Evolutionary conservation across 1,140 invertebrate species (phyloP).

Genomic region (Saccostrea echinata): DNA sequence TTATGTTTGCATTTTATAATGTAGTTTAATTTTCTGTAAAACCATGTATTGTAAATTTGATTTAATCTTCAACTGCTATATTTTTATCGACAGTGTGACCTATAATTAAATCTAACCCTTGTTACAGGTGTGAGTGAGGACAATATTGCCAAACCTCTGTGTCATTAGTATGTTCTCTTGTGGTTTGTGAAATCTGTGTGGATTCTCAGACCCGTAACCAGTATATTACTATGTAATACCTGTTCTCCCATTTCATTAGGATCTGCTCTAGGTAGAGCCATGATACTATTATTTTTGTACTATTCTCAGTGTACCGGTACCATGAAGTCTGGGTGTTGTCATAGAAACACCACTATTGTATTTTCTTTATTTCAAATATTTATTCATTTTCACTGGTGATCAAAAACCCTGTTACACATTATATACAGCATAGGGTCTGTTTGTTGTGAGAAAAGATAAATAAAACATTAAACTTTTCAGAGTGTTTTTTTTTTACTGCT

Average conservation of each 20-base stretch:
- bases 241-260: neutral
- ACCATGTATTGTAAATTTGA: no score
- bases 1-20: no score
- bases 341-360: neutral
- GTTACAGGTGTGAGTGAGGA: neutral
- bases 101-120: neutral
- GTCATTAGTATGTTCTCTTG: neutral
- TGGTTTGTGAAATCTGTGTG: neutral
- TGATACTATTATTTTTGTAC: slow-evolving; percentile 33
- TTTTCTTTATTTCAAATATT: slow-evolving; percentile 10
- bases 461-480: slow-evolving; percentile 8
- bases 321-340: slow-evolving; percentile 22
- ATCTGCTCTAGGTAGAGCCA: neutral
- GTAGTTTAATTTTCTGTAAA: no score
- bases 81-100: neutral
- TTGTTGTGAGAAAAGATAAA: slow-evolving; percentile 34
- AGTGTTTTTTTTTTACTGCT: neutral
- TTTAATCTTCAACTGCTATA: neutral
- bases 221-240: slow-evolving; percentile 1
- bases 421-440: slow-evolving; percentile 9
- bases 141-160: neutral
- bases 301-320: slow-evolving; percentile 1
- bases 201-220: neutral
- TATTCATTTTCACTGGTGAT: slow-evolving; percentile 27
- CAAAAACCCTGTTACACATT: slow-evolving; percentile 27